Conservation (phyloP, 2,888 invertebrate species). For the Lumbricus terrestris region DNA sequence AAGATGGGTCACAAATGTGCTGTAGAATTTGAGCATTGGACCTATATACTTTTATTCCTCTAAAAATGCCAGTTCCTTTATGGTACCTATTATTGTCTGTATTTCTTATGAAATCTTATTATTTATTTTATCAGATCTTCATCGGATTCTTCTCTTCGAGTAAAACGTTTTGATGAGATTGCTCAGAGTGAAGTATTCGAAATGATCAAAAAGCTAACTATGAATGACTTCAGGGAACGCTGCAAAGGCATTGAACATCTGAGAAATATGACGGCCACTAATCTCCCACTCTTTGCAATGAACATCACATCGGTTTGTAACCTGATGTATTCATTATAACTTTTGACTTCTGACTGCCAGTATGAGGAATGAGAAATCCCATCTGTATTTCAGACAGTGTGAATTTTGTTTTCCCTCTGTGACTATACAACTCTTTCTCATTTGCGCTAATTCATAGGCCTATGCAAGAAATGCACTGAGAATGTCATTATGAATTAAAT, state of each 20-base stretch:
- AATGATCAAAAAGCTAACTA: conserved; percentile 25
- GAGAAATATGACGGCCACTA: conserved; percentile 46
- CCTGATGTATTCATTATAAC: not conserved
- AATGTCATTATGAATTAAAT: too few species aligned
- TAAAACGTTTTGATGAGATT: conserved; percentile 25
- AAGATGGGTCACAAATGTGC: too few species aligned
- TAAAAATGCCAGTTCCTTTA: too few species aligned
- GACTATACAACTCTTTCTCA: too few species aligned
- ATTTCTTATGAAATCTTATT: not conserved
- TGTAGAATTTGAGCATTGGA: too few species aligned
- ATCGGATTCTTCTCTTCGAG: conserved; percentile 8
- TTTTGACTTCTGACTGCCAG: not conserved
- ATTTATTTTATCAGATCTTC: not conserved
- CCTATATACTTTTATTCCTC: too few species aligned
- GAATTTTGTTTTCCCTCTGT: not conserved
- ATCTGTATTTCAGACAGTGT: too few species aligned
- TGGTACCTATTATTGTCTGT: too few species aligned
- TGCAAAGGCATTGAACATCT: conserved; percentile 52
- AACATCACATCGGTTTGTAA: conserved; percentile 54
- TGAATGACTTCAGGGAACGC: conserved; percentile 54
- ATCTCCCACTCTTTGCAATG: conserved; percentile 45
- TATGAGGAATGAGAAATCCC: not conserved
- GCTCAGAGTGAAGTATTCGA: conserved; percentile 29
- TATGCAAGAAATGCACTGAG: too few species aligned
- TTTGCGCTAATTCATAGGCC: too few species aligned